Conservation (phyloP, 2,113 vertebrate genomes). For the Rhadina sibilatrix region DNA sequence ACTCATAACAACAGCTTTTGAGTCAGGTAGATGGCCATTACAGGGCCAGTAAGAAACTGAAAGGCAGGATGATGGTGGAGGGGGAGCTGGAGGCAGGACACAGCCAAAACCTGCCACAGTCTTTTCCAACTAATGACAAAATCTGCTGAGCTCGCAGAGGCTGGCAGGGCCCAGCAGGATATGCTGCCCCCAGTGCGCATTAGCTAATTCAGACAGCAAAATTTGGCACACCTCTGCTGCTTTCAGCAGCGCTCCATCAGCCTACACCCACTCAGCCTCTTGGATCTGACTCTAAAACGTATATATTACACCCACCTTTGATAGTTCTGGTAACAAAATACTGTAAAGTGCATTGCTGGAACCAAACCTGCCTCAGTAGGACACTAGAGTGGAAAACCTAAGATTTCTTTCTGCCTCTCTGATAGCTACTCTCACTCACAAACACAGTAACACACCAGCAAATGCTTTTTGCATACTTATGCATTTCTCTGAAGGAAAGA, state of each 20-base stretch:
- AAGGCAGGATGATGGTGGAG: background rate
- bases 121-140: background rate
- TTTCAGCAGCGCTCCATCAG: background rate
- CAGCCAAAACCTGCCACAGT: background rate
- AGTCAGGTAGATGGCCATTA: background rate
- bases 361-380: background rate
- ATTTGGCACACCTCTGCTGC: background rate
- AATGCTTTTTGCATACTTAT: background rate
- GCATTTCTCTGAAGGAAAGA: slow-evolving; percentile 11
- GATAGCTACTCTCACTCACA: background rate
- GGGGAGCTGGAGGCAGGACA: background rate
- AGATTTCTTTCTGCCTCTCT: slow-evolving; percentile 12
- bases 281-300: background rate
- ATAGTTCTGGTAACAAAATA: slow-evolving; percentile 41
- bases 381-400: background rate
- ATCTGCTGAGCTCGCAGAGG: background rate
- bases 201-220: background rate
- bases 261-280: background rate
- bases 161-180: background rate
- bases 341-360: slow-evolving; percentile 42
- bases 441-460: background rate
- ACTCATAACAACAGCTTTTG: background rate
- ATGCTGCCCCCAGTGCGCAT: background rate
- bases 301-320: slow-evolving; percentile 43
- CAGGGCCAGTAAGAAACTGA: rapidly evolving